Evolutionary conservation across 2,113 vertebrate species (phyloP).

Genomic region (Rhinoderma darwinii): DNA sequence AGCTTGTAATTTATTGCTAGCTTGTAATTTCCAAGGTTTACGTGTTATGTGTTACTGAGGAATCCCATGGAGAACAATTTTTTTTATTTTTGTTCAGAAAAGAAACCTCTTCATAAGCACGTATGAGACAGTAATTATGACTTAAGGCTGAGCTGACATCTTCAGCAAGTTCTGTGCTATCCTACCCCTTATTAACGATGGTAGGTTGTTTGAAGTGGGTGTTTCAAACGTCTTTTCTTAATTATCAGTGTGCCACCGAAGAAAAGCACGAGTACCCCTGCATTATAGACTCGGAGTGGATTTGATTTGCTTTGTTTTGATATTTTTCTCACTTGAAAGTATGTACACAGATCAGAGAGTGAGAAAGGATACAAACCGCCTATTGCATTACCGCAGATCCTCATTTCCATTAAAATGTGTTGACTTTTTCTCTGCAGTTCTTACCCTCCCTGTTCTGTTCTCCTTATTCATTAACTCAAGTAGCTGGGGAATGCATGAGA

Average conservation of each 20-base stretch:
- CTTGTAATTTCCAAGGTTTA: neutral
- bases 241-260: constrained; percentile 71
- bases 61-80: constrained; percentile 69
- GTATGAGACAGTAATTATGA: constrained; percentile 71
- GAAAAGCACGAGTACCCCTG: constrained; percentile 63
- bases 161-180: constrained; percentile 69
- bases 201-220: constrained; percentile 70
- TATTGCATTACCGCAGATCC: constrained; percentile 68
- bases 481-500: constrained; percentile 51
- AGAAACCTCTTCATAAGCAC: constrained; percentile 68
- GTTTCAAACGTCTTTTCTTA: constrained; percentile 73
- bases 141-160: constrained; percentile 71
- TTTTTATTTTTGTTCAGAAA: constrained; percentile 59
- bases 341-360: constrained; percentile 64
- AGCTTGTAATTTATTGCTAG: neutral
- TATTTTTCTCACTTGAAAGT: constrained; percentile 70
- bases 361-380: constrained; percentile 60
- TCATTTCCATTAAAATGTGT: constrained; percentile 55
- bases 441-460: constrained; percentile 64
- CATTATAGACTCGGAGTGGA: constrained; percentile 63
- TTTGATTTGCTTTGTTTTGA: constrained; percentile 70
- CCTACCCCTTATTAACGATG: constrained; percentile 70
- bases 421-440: constrained; percentile 63
- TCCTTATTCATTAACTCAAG: constrained; percentile 64
- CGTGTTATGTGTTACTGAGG: constrained; percentile 66